These are phyloP conservation scores for Astropecten irregularis DNA, from an alignment of 53 echinoderm and acorn worm species.

Conservation along the genomic window DNA sequence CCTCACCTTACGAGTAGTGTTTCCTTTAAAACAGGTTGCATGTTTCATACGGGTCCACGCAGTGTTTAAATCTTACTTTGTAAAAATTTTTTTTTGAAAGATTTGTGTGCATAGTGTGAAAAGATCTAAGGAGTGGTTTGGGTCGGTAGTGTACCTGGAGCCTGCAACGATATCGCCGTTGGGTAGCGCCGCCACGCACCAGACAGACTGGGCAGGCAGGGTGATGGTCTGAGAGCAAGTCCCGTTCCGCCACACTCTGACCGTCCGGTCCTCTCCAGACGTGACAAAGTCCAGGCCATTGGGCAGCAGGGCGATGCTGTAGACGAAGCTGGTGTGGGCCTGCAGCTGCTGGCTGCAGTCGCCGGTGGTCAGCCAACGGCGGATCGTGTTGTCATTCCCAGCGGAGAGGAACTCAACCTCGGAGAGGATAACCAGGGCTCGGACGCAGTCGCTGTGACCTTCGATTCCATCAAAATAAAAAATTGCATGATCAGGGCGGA, in stretches of 20 bases:
- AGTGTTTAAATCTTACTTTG: too few species aligned
- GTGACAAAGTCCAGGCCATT: conserved; percentile 85
- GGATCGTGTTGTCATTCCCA: conserved; percentile 84
- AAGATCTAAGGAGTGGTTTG: too few species aligned
- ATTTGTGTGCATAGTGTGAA: too few species aligned
- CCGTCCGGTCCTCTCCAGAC: conserved; percentile 86
- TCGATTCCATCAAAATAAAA: neutral
- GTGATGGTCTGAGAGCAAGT: conserved; percentile 83
- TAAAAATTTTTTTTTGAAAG: too few species aligned
- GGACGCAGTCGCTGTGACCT: conserved; percentile 80
- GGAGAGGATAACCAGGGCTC: conserved; percentile 77
- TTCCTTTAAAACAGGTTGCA: neutral
- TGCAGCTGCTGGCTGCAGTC: conserved; percentile 81
- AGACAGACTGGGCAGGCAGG: conserved; percentile 90
- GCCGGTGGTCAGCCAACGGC: conserved; percentile 86
- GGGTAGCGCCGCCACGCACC: conserved; percentile 79
- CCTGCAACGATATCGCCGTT: conserved; percentile 95
- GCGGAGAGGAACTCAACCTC: conserved; percentile 91
- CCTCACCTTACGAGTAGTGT: too few species aligned
- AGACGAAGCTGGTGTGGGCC: conserved; percentile 86
- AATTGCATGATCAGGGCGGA: too few species aligned
- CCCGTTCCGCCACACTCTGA: conserved; percentile 80
- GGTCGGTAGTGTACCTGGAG: conserved; percentile 88
- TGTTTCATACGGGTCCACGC: too few species aligned
- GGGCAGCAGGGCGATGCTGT: conserved; percentile 76